Evolutionary conservation across 2,113 vertebrate species (phyloP).

Genomic region (Rynchops niger): DNA sequence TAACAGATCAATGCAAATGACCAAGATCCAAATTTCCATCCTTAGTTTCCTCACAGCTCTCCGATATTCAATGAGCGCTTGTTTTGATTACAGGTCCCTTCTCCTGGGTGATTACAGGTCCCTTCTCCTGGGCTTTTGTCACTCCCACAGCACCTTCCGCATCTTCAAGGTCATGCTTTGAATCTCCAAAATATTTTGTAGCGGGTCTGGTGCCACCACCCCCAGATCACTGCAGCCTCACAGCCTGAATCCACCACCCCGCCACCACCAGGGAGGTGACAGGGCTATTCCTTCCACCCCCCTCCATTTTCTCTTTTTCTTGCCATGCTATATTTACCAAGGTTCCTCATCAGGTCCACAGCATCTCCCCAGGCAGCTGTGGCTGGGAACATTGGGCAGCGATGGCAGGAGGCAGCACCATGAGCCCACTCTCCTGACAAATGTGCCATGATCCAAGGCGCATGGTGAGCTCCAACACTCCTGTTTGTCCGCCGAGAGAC

Average conservation of each 20-base stretch:
- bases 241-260: neutral
- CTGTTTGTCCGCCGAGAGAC: neutral
- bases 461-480: accelerated
- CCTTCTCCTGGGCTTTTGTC: neutral
- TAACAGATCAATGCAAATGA: neutral
- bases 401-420: neutral
- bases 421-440: accelerated
- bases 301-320: neutral
- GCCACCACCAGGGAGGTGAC: neutral
- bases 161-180: neutral
- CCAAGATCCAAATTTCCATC: neutral
- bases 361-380: neutral
- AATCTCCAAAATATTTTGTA: neutral
- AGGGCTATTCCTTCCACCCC: neutral
- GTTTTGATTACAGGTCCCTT: neutral
- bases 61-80: neutral
- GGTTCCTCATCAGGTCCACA: neutral
- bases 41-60: neutral
- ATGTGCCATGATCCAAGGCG: accelerated
- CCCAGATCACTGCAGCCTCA: neutral
- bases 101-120: neutral
- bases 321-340: neutral
- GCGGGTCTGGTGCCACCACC: neutral
- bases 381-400: neutral
- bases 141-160: neutral